Evolutionary conservation across 2,113 vertebrate genomes (phyloP), one percentile per base, ranked within the genome.

Genomic region (Stictonetta naevosa): DNA sequence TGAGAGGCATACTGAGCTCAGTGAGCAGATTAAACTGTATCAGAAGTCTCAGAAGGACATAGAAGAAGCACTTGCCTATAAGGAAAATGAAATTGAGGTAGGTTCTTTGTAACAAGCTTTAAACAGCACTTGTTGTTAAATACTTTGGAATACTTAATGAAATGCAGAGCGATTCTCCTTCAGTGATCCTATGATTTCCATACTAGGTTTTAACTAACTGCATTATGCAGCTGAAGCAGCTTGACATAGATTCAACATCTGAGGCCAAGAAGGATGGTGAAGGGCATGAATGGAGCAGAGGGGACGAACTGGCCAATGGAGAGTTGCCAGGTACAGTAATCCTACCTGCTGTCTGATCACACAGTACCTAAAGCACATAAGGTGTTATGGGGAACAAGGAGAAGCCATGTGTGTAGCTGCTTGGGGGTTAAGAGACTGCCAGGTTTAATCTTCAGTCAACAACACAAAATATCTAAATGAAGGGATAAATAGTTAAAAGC

Each of bases 41-140:
- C 98, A 99, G 85, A 98, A 98, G 91, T 98, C 98, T 73, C 98
- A 99, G 96, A 99, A 99, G 72, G 99, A 99, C 71, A 88, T 99
- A 93, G 98, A 99, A 95, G 98, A 98, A 94, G 97, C 98, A 3
- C 98, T 99, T 40, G 98, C 98, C 83, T 98, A 99, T 83, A 99
- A 99, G 95, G 99, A 99, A 83, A 99, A 99, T 75, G 99, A 99
- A 68, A 98, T 99, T 33, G 98, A 99, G 94, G 99, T 99, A 92
- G 90, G 98, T 96, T 76, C 38, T 68, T 58, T 72, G 16, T 55
- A 82, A 63, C 4, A 25, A 76, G 10, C 31, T 59, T 75, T 77
- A 53, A 72, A 4, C 64, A 33, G 36, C 87, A 3, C 5, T 8
- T 28, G 6, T 56, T 19, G 8, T 48, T 36, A 84, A 72, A 34